phyloP scores from a whole-genome alignment of 2,113 vertebrate genomes.

The Monopterus albus region DNA sequence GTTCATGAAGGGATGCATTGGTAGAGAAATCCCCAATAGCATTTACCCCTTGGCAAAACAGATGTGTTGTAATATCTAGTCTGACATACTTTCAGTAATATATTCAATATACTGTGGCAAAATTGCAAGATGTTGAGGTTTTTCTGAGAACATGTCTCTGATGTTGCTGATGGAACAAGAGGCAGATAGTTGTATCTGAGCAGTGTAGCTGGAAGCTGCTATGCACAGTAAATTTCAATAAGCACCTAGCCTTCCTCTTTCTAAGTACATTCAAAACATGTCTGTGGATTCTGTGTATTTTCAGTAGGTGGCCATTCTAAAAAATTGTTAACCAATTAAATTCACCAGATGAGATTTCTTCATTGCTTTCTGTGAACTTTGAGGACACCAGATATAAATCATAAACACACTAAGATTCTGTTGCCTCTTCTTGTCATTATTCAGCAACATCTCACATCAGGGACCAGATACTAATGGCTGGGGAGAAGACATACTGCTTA shows the following conservation, averaged over 20 bases:
- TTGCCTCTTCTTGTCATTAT: slow-evolving; percentile 43
- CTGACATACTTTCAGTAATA: slow-evolving; percentile 34
- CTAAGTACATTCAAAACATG: background rate
- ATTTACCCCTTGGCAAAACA: slow-evolving; percentile 49
- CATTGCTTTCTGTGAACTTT: slow-evolving; percentile 21
- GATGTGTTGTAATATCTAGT: slow-evolving; percentile 57
- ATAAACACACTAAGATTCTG: slow-evolving; percentile 18
- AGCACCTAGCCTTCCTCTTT: background rate
- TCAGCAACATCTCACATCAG: slow-evolving; percentile 54
- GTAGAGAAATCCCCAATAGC: slow-evolving; percentile 37
- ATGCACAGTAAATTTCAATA: slow-evolving; percentile 20
- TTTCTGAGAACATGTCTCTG: background rate
- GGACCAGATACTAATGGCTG: slow-evolving; percentile 54
- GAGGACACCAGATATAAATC: slow-evolving; percentile 21
- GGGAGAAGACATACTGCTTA: slow-evolving; percentile 53
- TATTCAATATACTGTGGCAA: slow-evolving; percentile 19
- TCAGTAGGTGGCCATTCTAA: slow-evolving; percentile 4
- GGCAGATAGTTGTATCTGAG: background rate
- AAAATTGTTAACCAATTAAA: slow-evolving; percentile 1
- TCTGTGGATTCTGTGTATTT: slow-evolving; percentile 5
- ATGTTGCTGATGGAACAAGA: slow-evolving; percentile 33
- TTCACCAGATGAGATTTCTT: slow-evolving; percentile 15
- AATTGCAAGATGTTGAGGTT: slow-evolving; percentile 13
- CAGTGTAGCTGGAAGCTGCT: background rate
- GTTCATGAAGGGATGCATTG: slow-evolving; percentile 14